Evolutionary conservation across 1,140 invertebrate genomes (phyloP), one percentile per base, ranked within the genome.

Genomic region (Drosophila pruinosa): DNA sequence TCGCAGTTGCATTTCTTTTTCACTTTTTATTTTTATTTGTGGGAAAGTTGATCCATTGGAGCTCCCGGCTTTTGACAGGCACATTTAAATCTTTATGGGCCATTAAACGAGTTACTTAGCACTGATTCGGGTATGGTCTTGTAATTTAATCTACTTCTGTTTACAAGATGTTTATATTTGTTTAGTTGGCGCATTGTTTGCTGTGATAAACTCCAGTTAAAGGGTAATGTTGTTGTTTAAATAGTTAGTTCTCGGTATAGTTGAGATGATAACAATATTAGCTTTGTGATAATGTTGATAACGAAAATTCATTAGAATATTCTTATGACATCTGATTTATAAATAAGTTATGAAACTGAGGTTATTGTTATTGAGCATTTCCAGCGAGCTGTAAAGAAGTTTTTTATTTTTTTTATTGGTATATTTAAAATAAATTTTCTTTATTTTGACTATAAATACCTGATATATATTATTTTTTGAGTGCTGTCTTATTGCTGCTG

Each of bases 41-140:
- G 78, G 72, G 78, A 81, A 77, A 81, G 61, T 77, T 72, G 57
- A 56, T 58, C 26, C 36, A 73, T 67, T 73, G 38, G 50, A 47
- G 2, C 48, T 68, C 62, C 39, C 45, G 57, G 43, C 48, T 22
- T 22, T 10, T 15, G 4, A 3, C 41, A 12, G 15, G 10, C 38
- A 36, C 26, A 61, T 28, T 52, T 38, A 19, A 36, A 54, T 57
- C 31, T 67, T 75, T 72, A 45, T 34, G 17, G 39, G 58, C 67
- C 57, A 78, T 79, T 57, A 79, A 78, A 64, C 50, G 17, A 28
- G 34, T 38, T 26, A 36, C 19, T 54, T 45, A 15, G 41, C 24
- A 31, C 22, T 31, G 34, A 17, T 65, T 68, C 48, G 17, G 34
- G 14, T 12, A 5, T 14, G 3, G 10, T 10, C 36, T 15, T 28